Evolutionary conservation across 2,113 vertebrate genomes (phyloP).

Genomic region (Cynoglossus semilaevis): DNA sequence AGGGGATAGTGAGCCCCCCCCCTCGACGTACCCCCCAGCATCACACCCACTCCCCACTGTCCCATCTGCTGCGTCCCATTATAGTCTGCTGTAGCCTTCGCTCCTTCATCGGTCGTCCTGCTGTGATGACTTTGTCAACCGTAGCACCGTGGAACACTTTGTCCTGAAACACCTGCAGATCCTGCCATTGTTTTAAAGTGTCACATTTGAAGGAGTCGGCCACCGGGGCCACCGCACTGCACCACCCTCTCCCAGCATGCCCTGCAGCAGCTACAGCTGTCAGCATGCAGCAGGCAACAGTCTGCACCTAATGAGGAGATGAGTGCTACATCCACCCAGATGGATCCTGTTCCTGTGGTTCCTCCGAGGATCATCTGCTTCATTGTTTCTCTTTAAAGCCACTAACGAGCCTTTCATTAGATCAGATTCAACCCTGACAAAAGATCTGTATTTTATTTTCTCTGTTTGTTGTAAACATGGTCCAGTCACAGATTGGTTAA

Average conservation of each 20-base stretch:
- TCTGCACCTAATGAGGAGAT: constrained; percentile 68
- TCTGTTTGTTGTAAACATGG: no score
- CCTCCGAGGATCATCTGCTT: constrained; percentile 45
- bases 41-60: no score
- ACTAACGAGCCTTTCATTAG: constrained; percentile 53
- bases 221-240: background rate
- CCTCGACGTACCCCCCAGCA: no score
- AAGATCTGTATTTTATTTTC: no score
- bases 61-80: no score
- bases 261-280: constrained; percentile 49
- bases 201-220: constrained; percentile 22
- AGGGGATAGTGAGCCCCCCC: no score
- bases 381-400: constrained; percentile 2
- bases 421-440: constrained; percentile 36
- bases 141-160: background rate
- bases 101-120: no score
- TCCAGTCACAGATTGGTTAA: no score
- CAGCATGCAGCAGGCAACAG: constrained; percentile 60
- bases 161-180: background rate
- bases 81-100: constrained; percentile 18
- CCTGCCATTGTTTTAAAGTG: constrained; percentile 21
- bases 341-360: constrained; percentile 68
- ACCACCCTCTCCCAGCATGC: constrained; percentile 18
- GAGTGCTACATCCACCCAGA: constrained; percentile 74
- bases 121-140: background rate